Percentiles rank a stretch among this genome's conserved stretches.
Conservation (phyloP, 2,113 vertebrate genomes). For the Urocolius indicus region DNA sequence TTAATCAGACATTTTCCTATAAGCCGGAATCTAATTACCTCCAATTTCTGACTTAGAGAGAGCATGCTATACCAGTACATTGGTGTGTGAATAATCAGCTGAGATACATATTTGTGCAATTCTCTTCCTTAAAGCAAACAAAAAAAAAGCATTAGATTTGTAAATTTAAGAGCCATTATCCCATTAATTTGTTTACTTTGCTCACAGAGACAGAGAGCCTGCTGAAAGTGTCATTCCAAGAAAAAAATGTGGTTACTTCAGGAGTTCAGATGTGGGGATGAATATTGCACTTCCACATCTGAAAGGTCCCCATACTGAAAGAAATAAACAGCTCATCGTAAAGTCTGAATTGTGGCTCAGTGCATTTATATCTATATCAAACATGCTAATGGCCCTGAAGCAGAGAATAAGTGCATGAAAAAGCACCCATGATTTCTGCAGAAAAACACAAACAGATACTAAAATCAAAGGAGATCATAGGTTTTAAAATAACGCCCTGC, state of each 20-base stretch:
- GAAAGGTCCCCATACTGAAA: not conserved
- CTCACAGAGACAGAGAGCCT: not conserved
- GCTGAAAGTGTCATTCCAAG: not conserved
- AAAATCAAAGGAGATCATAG: not conserved
- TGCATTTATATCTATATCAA: not conserved
- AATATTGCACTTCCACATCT: not conserved
- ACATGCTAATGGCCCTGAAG: not conserved
- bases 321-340: not conserved
- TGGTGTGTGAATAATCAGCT: not conserved
- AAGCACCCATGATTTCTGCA: not conserved
- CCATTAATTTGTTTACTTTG: slow-evolving; percentile 15
- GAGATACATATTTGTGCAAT: not conserved
- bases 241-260: not conserved
- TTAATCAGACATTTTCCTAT: not conserved
- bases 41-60: not conserved
- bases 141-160: not conserved
- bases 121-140: slow-evolving; percentile 14
- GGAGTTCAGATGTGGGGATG: not conserved
- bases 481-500: not conserved
- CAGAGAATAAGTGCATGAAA: not conserved
- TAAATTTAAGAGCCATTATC: not conserved
- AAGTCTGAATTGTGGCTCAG: not conserved
- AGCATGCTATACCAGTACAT: not conserved
- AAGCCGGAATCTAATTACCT: not conserved
- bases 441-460: not conserved